Evolutionary conservation across 2,797 vertebrate species (phyloP).

Genomic region (Betta splendens): DNA sequence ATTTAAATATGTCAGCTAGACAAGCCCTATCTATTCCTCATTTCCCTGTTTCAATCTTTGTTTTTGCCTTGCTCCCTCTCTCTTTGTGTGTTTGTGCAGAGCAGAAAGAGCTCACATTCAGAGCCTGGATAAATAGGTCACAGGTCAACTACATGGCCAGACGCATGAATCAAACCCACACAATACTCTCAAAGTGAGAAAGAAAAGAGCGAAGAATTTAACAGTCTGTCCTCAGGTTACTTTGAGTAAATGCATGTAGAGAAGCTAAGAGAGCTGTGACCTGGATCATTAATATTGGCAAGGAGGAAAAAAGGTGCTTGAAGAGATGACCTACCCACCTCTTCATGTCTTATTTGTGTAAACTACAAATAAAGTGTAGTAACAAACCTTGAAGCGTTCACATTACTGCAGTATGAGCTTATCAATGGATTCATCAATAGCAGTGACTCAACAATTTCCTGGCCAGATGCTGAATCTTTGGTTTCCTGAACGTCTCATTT

Average conservation of each 20-base stretch:
- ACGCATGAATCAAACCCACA: constrained; percentile 47
- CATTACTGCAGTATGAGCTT: constrained; percentile 1
- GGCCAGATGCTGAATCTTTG: constrained; percentile 30
- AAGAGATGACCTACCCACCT: background rate
- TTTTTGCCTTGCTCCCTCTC: background rate
- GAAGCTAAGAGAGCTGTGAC: constrained; percentile 7
- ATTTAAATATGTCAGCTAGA: constrained; percentile 8
- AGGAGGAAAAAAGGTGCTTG: constrained; percentile 2
- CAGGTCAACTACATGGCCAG: constrained; percentile 36
- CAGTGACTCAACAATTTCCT: constrained; percentile 44
- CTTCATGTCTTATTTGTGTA: too few species aligned
- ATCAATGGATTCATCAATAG: constrained; percentile 36
- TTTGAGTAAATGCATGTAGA: constrained; percentile 46
- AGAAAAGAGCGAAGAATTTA: background rate
- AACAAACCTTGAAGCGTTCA: background rate
- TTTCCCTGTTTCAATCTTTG: constrained; percentile 27
- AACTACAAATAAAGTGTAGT: background rate
- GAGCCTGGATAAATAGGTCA: constrained; percentile 42
- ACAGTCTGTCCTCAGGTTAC: constrained; percentile 32
- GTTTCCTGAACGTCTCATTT: background rate
- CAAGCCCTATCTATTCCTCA: constrained; percentile 22
- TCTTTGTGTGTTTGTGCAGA: background rate
- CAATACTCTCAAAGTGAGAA: constrained; percentile 8
- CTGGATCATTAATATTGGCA: constrained; percentile 26
- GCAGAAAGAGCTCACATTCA: constrained; percentile 1